phyloP scores from a whole-genome alignment of 2,888 invertebrate genomes.

The Seladonia tumulorum region DNA sequence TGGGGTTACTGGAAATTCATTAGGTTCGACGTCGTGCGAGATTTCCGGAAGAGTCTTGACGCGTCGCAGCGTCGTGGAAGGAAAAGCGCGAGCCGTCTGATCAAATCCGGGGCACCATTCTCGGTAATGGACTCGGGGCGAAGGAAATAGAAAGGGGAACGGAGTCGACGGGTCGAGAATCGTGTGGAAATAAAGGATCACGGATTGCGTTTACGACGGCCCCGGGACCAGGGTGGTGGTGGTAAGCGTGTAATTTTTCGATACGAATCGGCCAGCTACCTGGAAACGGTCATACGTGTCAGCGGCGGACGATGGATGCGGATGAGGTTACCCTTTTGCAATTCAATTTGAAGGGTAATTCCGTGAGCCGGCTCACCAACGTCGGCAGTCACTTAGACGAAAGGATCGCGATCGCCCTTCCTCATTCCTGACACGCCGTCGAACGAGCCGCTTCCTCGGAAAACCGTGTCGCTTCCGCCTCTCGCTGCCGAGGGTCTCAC shows the following conservation, averaged over 20 bases:
- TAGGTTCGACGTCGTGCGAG: constrained; percentile 27
- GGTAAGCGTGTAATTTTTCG: constrained; percentile 56
- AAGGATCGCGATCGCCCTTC: constrained; percentile 55
- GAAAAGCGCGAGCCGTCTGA: constrained; percentile 57
- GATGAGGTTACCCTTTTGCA: constrained; percentile 66
- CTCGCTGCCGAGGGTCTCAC: background rate
- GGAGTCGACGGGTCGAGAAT: constrained; percentile 28
- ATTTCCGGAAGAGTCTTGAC: constrained; percentile 31
- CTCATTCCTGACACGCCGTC: constrained; percentile 48
- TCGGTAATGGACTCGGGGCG: constrained; percentile 49
- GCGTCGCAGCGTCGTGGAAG: constrained; percentile 12
- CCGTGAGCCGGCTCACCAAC: constrained; percentile 30
- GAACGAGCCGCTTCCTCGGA: constrained; percentile 22
- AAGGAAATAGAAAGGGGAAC: constrained; percentile 48
- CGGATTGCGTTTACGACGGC: constrained; percentile 51
- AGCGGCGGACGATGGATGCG: constrained; percentile 56
- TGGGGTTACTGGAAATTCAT: constrained; percentile 24
- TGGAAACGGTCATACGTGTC: constrained; percentile 57
- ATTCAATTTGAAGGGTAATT: constrained; percentile 71
- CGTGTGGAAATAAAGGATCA: constrained; percentile 57
- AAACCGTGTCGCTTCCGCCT: constrained; percentile 27
- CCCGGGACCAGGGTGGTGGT: background rate
- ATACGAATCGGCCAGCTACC: constrained; percentile 53
- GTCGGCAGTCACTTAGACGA: constrained; percentile 54
- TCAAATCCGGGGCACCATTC: constrained; percentile 64